phyloP scores from a whole-genome alignment of 1,140 invertebrate species.

The Trichonephila clavipes region DNA sequence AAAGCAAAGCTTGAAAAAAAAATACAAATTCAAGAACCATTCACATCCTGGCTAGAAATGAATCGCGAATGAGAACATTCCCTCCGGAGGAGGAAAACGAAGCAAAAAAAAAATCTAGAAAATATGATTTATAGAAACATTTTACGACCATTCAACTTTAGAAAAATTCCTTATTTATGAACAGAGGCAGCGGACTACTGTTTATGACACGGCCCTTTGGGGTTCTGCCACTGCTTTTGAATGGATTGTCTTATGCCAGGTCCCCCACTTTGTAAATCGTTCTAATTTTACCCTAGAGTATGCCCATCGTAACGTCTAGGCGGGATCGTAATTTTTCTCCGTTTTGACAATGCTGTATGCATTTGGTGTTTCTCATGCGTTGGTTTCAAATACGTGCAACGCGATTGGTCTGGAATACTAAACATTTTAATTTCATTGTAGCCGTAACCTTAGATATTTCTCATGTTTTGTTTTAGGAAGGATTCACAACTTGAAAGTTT shows the following conservation, averaged over 20 bases:
- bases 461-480: too few relatives aligned
- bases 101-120: background rate
- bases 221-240: background rate
- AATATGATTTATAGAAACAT: conserved; percentile 60
- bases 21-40: background rate
- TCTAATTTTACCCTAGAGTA: conserved; percentile 51
- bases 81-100: background rate
- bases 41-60: conserved; percentile 23
- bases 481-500: too few relatives aligned
- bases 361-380: background rate
- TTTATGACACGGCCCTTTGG: conserved; percentile 31
- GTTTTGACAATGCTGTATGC: background rate
- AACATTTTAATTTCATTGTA: background rate
- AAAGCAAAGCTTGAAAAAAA: background rate
- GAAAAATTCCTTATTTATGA: conserved; percentile 67
- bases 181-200: conserved; percentile 11
- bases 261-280: conserved; percentile 66
- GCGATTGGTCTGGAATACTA: background rate
- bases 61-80: conserved; percentile 14
- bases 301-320: background rate
- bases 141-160: conserved; percentile 62
- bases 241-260: conserved; percentile 44
- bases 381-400: background rate
- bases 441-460: too few relatives aligned
- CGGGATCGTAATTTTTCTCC: background rate